Evolutionary conservation across 2,797 vertebrate species (phyloP), one percentile per base, ranked within the genome.

Genomic region (Sebastes hubbsi): DNA sequence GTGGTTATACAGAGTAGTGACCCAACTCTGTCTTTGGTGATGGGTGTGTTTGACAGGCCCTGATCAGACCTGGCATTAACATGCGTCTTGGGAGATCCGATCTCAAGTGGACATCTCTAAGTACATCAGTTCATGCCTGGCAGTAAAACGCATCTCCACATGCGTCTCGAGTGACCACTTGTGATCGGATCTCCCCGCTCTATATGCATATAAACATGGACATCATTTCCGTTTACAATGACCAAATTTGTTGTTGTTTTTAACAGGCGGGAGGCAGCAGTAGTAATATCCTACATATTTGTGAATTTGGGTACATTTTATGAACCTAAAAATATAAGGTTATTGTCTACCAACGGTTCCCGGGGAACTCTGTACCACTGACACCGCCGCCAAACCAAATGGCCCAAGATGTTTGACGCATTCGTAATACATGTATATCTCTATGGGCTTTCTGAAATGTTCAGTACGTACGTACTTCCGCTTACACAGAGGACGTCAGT

Each of bases 1-100:
- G 29, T 72, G 56, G n/a, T 36, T 68, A 55, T 22, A 77, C 24
- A 52, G 52, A 65, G 67, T 25, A 62, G 54, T 66, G 46, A 73
- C 58, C 29, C 3, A 14, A 61, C 75, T 54, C 49, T 72, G 58
- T 62, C 74, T 25, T 18, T 63, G 27, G 46, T 56, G 75, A 76
- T 65, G 20, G 38, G 6, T 52, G 32, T 61, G 69, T 80, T 59
- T 81, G 64, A 82, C 72, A 81, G 25, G 13, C 46, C 42, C 13
- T 24, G 61, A 36, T 63, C 32, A 63, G 11, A 36, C 29, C 1
- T n/a, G 29, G 16, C 9, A 32, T 32, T 30, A 32, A 4, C 29
- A 32, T 60, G 2, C 8, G 1, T 61, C 18, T 32, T 30, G 13
- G 55, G 55, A 27, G 24, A 58, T 13, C 24, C n/a, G 22, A 55